Evolutionary conservation across 2,113 vertebrate genomes (phyloP).

Genomic region (Glareola pratincola): DNA sequence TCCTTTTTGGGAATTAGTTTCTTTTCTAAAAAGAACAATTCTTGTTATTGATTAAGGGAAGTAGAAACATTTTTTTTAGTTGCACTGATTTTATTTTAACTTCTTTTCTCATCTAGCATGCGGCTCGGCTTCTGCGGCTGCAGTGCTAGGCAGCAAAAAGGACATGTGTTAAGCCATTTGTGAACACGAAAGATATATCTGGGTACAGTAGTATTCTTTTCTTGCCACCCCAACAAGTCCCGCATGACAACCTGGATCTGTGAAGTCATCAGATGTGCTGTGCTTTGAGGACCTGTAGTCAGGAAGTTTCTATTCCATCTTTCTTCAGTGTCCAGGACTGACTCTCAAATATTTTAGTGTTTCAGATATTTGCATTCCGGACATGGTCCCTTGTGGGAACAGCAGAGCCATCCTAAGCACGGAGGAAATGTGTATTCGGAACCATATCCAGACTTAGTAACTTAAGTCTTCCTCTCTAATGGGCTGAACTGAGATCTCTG

Average conservation of each 20-base stretch:
- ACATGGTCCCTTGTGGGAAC: not conserved
- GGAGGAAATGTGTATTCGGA: not conserved
- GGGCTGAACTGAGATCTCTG: not conserved
- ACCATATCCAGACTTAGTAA: not conserved
- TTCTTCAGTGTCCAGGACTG: not conserved
- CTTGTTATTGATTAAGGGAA: not conserved
- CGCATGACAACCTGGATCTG: not conserved
- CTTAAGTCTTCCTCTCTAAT: not conserved
- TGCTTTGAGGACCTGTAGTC: not conserved
- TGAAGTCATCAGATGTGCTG: not conserved
- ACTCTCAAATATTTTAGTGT: not conserved
- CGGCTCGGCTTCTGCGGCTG: not conserved
- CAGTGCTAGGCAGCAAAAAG: not conserved
- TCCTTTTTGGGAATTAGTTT: not conserved
- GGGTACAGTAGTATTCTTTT: not conserved
- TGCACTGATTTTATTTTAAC: not conserved
- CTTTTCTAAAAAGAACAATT: not conserved
- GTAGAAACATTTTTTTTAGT: not conserved
- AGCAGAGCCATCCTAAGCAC: not conserved
- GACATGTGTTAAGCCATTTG: not conserved
- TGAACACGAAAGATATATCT: not conserved
- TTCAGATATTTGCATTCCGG: not conserved
- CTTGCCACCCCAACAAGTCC: not conserved
- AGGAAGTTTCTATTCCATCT: not conserved
- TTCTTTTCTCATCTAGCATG: not conserved